A percentile compares a stretch with the other conserved stretches of the same genome.
These are phyloP conservation scores for Bufo bufo DNA, from an alignment of 2,113 vertebrate species.

Conservation along the genomic window DNA sequence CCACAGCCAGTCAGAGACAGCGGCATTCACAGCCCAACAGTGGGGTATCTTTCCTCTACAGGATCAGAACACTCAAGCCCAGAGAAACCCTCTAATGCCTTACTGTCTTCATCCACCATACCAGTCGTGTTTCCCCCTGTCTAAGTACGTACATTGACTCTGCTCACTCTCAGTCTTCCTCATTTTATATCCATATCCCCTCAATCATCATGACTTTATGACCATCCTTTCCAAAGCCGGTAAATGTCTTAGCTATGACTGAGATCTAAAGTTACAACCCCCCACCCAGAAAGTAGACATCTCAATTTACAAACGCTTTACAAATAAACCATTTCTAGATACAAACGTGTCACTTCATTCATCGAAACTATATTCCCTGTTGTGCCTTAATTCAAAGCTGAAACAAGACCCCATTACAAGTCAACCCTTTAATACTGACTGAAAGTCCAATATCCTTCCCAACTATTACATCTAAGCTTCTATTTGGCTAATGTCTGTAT, in stretches of 20 bases:
- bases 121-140: too few relatives aligned
- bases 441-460: constrained; percentile 39
- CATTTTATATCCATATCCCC: too few relatives aligned
- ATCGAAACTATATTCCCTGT: constrained; percentile 12
- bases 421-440: constrained; percentile 14
- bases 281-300: background rate
- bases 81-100: too few relatives aligned
- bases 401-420: constrained; percentile 1
- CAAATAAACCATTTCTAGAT: background rate
- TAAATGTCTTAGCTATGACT: background rate
- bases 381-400: constrained; percentile 25
- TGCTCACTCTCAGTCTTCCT: too few relatives aligned
- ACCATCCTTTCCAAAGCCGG: background rate
- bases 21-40: too few relatives aligned
- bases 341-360: background rate
- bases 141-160: too few relatives aligned
- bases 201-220: background rate
- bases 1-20: too few relatives aligned
- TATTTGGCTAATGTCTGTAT: constrained; percentile 1
- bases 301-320: background rate
- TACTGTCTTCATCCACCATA: too few relatives aligned
- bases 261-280: background rate
- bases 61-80: too few relatives aligned
- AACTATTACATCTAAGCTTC: constrained; percentile 21
- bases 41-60: too few relatives aligned